Evolutionary conservation across 2,797 vertebrate genomes (phyloP), one percentile per base, ranked within the genome.

Genomic region (Ptychadena robeensis): DNA sequence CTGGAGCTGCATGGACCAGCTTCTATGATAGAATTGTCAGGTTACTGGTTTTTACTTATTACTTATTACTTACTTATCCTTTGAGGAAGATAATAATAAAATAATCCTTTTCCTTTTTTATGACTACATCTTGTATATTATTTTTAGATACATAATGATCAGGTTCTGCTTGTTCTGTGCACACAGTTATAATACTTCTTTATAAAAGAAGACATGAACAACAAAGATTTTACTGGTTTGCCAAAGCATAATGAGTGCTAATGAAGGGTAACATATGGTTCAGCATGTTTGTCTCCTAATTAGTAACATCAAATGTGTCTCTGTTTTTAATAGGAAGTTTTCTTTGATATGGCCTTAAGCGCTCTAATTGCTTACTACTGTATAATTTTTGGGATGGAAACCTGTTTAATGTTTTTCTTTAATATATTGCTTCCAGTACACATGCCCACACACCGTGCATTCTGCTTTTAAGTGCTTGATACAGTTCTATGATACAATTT

Each of bases 211-310:
- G 44, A 35, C 32, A n/a, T 67, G 18, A 69, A 68, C 35, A 69
- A 40, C 65, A 79, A 40, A 57, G 30, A 61, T 25, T 74, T 76
- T 61, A 59, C 18, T 82, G 34, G 57, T 69, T 48, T 59, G 65
- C 80, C 80, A 68, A 76, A 35, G 66, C 65, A 28, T 59, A 76
- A 61, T 40, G 31, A 68, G 66, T 70, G 28, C 75, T 69, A 59
- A 73, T 82, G 32, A 68, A 32, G 80, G 48, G 80, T 82, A 82
- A 82, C 80, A 82, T 82, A 82, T 76, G 73, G 80, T 53, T 68
- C 7, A 67, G 59, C 44, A 75, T 76, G 28, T 53, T 74, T 75
- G 72, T 67, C 65, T 82, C 32, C 80, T 76, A 76, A 82, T 76
- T 82, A 82, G 80, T 48, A 76, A 68, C 48, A 82, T 82, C 73